These are phyloP conservation scores for Doris montereyensis DNA, from an alignment of 2,888 invertebrate genomes.

Conservation along the genomic window DNA sequence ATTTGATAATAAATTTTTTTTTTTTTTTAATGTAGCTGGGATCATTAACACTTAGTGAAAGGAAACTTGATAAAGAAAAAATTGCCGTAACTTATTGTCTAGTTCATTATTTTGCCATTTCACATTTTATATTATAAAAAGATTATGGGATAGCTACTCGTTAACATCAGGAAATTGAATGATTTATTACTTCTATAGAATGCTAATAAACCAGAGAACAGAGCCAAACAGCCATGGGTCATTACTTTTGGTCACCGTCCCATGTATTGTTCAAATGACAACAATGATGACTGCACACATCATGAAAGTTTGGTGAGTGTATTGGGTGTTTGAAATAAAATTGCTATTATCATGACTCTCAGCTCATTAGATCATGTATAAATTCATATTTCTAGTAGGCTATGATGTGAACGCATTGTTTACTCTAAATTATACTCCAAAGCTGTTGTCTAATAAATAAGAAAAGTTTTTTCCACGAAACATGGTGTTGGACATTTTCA, in stretches of 20 bases:
- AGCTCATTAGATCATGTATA: not conserved
- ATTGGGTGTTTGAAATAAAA: not conserved
- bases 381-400: not conserved
- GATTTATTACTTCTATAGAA: conserved; percentile 62
- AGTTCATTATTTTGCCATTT: not conserved
- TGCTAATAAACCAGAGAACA: conserved; percentile 69
- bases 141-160: not conserved
- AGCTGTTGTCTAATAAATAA: no score
- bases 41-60: no score
- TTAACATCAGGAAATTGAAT: no score
- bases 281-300: conserved; percentile 73
- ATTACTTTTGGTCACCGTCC: conserved; percentile 72
- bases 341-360: no score
- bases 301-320: conserved; percentile 43
- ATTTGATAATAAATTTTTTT: no score
- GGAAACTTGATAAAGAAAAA: no score
- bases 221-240: conserved; percentile 71
- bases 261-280: conserved; percentile 78
- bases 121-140: not conserved
- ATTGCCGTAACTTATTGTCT: not conserved
- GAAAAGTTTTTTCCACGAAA: no score
- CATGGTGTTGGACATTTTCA: no score
- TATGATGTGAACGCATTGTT: not conserved
- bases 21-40: no score
- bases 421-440: no score